Evolutionary conservation across 1,140 invertebrate genomes (phyloP).

Genomic region (Fopius arisanus): DNA sequence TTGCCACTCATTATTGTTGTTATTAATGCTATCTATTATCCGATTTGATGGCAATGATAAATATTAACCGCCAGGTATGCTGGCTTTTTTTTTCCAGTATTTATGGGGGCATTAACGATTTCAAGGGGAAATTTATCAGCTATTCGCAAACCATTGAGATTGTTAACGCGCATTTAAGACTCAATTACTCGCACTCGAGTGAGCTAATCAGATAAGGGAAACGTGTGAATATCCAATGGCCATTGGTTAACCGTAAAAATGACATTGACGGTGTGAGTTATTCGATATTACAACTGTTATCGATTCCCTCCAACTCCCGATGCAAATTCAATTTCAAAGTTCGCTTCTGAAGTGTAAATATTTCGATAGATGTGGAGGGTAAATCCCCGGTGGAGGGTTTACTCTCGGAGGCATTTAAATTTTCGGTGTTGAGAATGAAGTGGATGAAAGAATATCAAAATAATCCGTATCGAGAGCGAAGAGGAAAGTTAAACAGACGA

Average conservation of each 20-base stretch:
- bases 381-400: conserved; percentile 28
- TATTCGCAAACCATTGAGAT: background rate
- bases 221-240: background rate
- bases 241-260: background rate
- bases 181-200: background rate
- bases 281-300: conserved; percentile 8
- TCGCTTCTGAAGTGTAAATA: conserved; percentile 40
- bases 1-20: too few species aligned
- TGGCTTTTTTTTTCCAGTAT: background rate
- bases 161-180: background rate
- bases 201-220: background rate
- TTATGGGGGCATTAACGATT: background rate
- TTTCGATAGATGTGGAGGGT: conserved; percentile 50
- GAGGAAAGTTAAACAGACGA: background rate
- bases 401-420: conserved; percentile 24
- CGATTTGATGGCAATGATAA: background rate
- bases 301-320: background rate
- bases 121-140: background rate
- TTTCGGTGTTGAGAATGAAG: background rate
- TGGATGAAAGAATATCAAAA: conserved; percentile 7
- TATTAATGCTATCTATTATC: background rate
- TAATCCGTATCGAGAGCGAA: background rate
- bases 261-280: background rate
- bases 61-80: background rate
- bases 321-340: background rate